These are phyloP conservation scores for Chelonoidis abingdonii DNA, from an alignment of 2,113 vertebrate species.

Conservation along the genomic window DNA sequence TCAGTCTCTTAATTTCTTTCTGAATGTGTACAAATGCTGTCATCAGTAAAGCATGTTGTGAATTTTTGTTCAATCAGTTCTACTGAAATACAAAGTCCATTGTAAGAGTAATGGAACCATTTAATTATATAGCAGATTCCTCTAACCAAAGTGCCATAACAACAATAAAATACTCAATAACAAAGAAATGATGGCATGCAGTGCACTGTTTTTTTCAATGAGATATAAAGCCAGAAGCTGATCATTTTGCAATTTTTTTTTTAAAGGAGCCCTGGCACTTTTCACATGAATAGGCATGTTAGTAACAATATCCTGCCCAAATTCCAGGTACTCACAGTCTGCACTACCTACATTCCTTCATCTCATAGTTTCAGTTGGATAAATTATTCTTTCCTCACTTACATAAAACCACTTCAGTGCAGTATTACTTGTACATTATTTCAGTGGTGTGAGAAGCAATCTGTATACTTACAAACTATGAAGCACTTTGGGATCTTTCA, in stretches of 20 bases:
- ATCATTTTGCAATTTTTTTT: neutral
- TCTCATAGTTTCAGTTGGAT: fast-evolving
- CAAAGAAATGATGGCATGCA: neutral
- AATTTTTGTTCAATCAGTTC: neutral
- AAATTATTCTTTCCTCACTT: neutral
- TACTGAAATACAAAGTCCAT: neutral
- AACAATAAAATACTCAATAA: neutral
- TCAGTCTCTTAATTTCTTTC: neutral
- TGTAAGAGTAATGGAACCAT: neutral
- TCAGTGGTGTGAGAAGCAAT: neutral
- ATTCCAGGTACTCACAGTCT: fast-evolving
- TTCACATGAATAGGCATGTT: fast-evolving
- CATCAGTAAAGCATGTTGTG: neutral
- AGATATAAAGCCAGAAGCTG: neutral
- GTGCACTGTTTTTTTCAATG: neutral
- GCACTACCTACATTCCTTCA: fast-evolving
- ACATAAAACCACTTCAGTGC: neutral
- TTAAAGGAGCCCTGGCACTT: neutral
- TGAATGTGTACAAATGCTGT: neutral
- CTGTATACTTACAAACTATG: neutral
- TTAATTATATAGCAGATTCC: fast-evolving
- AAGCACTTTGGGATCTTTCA: neutral
- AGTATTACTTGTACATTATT: fast-evolving
- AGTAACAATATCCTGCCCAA: fast-evolving
- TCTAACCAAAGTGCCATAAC: fast-evolving